Percentiles rank a stretch among this genome's conserved stretches.
phyloP scores from a whole-genome alignment of 1,140 invertebrate species.

The Ceratina calcarata region DNA sequence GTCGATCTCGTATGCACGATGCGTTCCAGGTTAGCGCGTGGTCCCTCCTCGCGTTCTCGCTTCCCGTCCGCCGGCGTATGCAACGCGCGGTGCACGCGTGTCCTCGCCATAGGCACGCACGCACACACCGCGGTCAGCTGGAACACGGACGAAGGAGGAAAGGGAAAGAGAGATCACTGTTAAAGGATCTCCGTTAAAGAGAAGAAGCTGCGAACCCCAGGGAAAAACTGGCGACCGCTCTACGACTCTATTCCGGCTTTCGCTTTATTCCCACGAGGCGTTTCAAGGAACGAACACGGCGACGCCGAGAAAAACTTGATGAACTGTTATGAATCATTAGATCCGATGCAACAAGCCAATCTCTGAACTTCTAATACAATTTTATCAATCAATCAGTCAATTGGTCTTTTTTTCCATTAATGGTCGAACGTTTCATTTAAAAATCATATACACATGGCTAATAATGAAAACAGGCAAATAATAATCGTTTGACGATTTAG shows the following conservation, averaged over 20 bases:
- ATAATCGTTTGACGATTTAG: too few species aligned
- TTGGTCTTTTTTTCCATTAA: too few species aligned
- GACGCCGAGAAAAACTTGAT: conserved; percentile 20
- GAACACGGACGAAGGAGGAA: background rate
- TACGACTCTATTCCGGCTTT: conserved; percentile 49
- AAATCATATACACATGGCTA: too few species aligned
- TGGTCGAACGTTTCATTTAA: too few species aligned
- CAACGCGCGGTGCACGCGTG: conserved; percentile 36
- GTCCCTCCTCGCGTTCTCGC: conserved; percentile 65
- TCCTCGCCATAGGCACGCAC: conserved; percentile 3
- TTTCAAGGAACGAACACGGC: background rate
- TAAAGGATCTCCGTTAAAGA: too few species aligned
- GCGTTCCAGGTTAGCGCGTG: conserved; percentile 74
- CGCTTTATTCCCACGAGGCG: conserved; percentile 35
- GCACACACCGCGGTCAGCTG: background rate
- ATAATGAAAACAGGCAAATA: too few species aligned
- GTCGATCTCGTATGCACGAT: conserved; percentile 72
- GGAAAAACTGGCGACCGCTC: conserved; percentile 49
- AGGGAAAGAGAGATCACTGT: background rate
- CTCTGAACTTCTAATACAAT: too few species aligned
- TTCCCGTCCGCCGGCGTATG: conserved; percentile 26
- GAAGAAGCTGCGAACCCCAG: background rate
- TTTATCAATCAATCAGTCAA: too few species aligned
- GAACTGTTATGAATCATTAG: conserved; percentile 33
- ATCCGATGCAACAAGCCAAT: background rate